Percentiles rank a stretch among this genome's conserved stretches.
Evolutionary conservation across 2,113 vertebrate genomes (phyloP).

Genomic region (Chroicocephalus ridibundus): DNA sequence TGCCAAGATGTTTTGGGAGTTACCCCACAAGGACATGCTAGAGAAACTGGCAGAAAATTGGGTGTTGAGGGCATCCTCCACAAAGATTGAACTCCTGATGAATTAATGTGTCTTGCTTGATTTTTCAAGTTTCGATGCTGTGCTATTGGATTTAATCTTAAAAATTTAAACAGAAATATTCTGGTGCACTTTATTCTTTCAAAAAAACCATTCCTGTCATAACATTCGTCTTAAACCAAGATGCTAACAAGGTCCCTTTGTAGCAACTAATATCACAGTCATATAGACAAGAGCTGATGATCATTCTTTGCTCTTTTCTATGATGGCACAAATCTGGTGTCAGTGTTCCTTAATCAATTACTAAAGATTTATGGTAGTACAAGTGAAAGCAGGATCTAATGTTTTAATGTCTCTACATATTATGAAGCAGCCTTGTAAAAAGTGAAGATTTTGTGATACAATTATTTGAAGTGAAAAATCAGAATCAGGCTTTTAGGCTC

Average conservation of each 20-base stretch:
- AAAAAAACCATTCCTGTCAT: background rate
- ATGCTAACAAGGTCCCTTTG: background rate
- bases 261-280: background rate
- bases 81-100: background rate
- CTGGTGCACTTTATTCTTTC: background rate
- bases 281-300: background rate
- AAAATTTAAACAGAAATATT: background rate
- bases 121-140: accelerated
- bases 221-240: background rate
- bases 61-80: background rate
- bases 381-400: background rate
- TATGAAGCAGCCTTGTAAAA: background rate
- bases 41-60: background rate
- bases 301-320: background rate
- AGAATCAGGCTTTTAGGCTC: background rate
- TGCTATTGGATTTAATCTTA: background rate
- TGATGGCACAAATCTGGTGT: background rate
- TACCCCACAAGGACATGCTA: background rate
- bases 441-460: background rate
- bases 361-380: background rate
- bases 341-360: background rate
- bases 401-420: background rate
- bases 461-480: background rate
- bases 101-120: background rate
- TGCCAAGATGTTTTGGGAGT: background rate